Evolutionary conservation across 1,140 invertebrate species (phyloP).

Genomic region (Nebria ingens): DNA sequence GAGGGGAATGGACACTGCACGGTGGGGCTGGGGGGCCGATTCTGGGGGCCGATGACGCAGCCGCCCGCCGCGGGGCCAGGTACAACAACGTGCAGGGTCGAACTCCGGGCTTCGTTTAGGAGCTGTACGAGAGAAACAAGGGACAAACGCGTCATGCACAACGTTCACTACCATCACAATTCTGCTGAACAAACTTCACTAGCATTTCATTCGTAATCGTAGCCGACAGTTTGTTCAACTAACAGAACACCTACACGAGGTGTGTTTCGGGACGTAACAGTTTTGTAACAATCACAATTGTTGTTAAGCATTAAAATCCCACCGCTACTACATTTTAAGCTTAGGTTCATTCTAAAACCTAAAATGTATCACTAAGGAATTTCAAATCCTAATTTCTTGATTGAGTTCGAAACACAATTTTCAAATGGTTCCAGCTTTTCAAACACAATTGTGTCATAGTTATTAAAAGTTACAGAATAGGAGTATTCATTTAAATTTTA

Average conservation of each 20-base stretch:
- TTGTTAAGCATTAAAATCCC: neutral
- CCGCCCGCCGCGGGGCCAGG: neutral
- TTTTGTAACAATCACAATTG: too few species aligned
- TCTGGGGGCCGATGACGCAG: neutral
- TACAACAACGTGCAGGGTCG: neutral
- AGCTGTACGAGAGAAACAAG: constrained; percentile 1
- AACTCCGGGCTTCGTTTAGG: neutral
- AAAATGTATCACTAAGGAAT: neutral
- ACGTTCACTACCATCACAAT: neutral
- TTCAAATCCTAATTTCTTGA: too few species aligned
- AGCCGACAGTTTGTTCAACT: too few species aligned
- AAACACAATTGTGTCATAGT: too few species aligned
- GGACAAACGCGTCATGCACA: constrained; percentile 4
- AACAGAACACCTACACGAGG: too few species aligned
- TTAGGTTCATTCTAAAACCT: neutral
- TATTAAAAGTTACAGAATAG: too few species aligned
- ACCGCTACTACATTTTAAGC: neutral
- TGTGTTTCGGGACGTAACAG: too few species aligned
- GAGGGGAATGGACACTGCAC: constrained; percentile 3
- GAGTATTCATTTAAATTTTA: too few species aligned
- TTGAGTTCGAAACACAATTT: too few species aligned
- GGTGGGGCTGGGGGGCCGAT: constrained; percentile 1
- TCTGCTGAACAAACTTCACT: too few species aligned
- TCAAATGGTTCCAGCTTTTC: too few species aligned
- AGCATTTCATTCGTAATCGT: too few species aligned